These are phyloP conservation scores for Cathartes aura DNA, from an alignment of 2,113 vertebrate species.

Conservation along the genomic window DNA sequence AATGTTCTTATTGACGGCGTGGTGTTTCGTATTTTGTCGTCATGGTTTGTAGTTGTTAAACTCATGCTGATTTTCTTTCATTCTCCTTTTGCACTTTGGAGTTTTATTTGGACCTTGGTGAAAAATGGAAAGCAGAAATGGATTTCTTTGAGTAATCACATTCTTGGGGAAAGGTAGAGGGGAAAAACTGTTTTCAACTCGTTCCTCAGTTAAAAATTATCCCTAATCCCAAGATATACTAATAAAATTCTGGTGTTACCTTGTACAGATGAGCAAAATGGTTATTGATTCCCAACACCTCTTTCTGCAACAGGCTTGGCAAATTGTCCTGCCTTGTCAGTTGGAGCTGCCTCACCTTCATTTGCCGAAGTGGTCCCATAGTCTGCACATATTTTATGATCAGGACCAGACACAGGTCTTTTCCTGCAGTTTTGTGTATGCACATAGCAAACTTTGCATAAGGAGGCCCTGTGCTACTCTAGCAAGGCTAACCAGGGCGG, in stretches of 20 bases:
- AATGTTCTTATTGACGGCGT: rapidly evolving
- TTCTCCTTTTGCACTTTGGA: neutral
- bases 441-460: neutral
- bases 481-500: rapidly evolving
- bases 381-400: rapidly evolving
- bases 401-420: neutral
- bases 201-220: neutral
- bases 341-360: neutral
- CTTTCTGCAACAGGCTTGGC: neutral
- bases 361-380: neutral
- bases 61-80: rapidly evolving
- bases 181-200: neutral
- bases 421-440: neutral
- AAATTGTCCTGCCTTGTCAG: neutral
- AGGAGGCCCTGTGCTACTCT: neutral
- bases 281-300: neutral
- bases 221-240: neutral
- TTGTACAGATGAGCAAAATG: rapidly evolving
- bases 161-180: neutral
- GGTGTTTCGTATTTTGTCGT: neutral
- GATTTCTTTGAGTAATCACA: neutral
- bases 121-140: neutral
- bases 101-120: neutral
- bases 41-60: neutral
- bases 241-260: neutral